Percentiles rank a stretch among this genome's conserved stretches.
These are phyloP conservation scores for Diplazon laetatorius DNA, from an alignment of 2,888 invertebrate species.

Conservation along the genomic window DNA sequence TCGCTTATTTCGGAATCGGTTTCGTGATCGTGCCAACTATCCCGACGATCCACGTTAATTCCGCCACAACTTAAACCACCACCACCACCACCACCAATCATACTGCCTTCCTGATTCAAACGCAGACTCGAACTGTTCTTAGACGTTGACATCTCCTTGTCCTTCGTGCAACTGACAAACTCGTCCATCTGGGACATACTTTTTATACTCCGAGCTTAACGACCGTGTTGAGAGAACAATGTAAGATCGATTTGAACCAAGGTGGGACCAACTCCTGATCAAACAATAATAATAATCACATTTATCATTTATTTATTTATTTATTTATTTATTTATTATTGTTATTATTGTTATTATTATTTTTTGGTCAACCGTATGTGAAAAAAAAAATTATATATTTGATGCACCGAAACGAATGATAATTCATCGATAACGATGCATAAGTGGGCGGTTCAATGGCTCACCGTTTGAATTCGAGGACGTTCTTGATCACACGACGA, in stretches of 20 bases:
- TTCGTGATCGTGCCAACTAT: slow-evolving; percentile 84
- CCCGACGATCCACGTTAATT: slow-evolving; percentile 80
- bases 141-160: slow-evolving; percentile 79
- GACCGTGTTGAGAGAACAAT: slow-evolving; percentile 45
- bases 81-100: slow-evolving; percentile 71
- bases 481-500: slow-evolving; percentile 38
- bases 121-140: slow-evolving; percentile 77
- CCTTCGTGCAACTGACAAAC: slow-evolving; percentile 74
- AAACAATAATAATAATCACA: slow-evolving; percentile 48
- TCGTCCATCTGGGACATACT: slow-evolving; percentile 77
- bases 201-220: slow-evolving; percentile 72
- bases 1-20: slow-evolving; percentile 91
- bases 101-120: slow-evolving; percentile 79
- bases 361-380: slow-evolving; percentile 27
- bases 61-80: slow-evolving; percentile 71
- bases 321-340: neutral
- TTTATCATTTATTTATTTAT: slow-evolving; percentile 18
- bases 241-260: slow-evolving; percentile 44
- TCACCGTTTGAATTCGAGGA: slow-evolving; percentile 64
- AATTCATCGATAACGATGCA: slow-evolving; percentile 50
- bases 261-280: slow-evolving; percentile 57
- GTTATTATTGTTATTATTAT: slow-evolving; percentile 51
- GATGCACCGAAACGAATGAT: neutral
- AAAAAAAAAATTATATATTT: slow-evolving; percentile 6
- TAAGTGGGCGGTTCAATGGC: slow-evolving; percentile 58